These are phyloP conservation scores for Ptychochromis oligacanthus DNA, from an alignment of 2,113 vertebrate genomes.

Conservation along the genomic window DNA sequence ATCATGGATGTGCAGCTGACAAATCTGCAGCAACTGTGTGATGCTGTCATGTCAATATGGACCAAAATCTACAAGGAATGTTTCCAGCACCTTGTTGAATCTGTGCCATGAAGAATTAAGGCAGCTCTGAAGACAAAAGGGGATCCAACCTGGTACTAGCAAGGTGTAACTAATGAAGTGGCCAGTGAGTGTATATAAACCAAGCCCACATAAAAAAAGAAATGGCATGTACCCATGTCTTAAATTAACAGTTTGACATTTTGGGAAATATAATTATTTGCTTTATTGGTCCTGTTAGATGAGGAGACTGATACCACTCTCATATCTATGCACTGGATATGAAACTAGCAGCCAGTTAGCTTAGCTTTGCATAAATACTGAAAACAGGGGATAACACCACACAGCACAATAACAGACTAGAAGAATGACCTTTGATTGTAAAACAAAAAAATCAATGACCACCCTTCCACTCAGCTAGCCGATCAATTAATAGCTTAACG, in stretches of 20 bases:
- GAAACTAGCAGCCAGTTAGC: not conserved
- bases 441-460: conserved; percentile 15
- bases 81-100: too few species aligned
- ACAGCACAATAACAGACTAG: not conserved
- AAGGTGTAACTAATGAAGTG: not conserved
- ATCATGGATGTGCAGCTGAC: too few species aligned
- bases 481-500: conserved; percentile 50
- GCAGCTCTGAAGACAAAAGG: too few species aligned
- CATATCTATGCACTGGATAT: not conserved
- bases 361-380: too few species aligned
- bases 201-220: not conserved
- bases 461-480: conserved; percentile 5
- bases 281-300: not conserved
- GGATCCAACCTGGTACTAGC: not conserved
- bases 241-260: not conserved
- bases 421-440: not conserved
- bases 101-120: too few species aligned
- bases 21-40: not conserved
- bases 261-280: not conserved
- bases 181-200: not conserved
- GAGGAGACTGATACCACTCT: not conserved
- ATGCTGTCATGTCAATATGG: not conserved
- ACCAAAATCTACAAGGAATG: not conserved
- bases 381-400: not conserved
- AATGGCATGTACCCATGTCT: not conserved